phyloP scores from a whole-genome alignment of 2,888 invertebrate genomes.

The Rhamnusium bicolor region DNA sequence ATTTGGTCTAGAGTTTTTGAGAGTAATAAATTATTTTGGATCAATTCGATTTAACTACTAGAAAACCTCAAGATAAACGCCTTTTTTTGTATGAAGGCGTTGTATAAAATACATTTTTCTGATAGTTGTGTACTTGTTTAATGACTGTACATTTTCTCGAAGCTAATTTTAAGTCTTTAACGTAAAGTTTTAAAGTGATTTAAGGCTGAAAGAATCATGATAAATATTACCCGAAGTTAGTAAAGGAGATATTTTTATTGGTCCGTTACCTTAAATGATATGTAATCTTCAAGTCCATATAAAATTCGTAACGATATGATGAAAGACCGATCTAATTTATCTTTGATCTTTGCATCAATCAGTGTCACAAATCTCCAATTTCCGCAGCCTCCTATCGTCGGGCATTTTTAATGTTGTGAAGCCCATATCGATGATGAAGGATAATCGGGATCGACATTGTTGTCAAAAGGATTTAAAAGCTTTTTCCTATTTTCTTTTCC shows the following conservation, averaged over 20 bases:
- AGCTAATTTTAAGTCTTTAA: too few species aligned
- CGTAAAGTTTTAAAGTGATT: too few species aligned
- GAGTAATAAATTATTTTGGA: too few species aligned
- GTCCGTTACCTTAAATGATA: constrained; percentile 25
- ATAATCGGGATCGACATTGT: constrained; percentile 50
- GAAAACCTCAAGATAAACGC: too few species aligned
- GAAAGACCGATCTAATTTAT: constrained; percentile 53
- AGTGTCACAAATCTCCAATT: constrained; percentile 58
- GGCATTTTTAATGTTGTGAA: constrained; percentile 23
- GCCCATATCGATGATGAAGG: constrained; percentile 44
- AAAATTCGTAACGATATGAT: constrained; percentile 40
- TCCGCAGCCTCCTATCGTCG: constrained; percentile 42
- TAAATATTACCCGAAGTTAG: neutral
- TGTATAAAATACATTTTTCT: too few species aligned
- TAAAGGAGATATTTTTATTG: neutral
- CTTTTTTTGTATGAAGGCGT: too few species aligned
- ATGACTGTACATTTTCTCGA: too few species aligned
- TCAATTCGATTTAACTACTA: too few species aligned
- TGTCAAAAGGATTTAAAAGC: constrained; percentile 47
- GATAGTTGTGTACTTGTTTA: too few species aligned
- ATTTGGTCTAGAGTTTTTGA: too few species aligned
- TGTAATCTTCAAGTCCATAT: constrained; percentile 17
- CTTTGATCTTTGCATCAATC: constrained; percentile 57
- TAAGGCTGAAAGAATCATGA: neutral
- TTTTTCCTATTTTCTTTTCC: constrained; percentile 34